Evolutionary conservation across 2,797 vertebrate species (phyloP), one percentile per base, ranked within the genome.

Genomic region (Lepus oiostolus): DNA sequence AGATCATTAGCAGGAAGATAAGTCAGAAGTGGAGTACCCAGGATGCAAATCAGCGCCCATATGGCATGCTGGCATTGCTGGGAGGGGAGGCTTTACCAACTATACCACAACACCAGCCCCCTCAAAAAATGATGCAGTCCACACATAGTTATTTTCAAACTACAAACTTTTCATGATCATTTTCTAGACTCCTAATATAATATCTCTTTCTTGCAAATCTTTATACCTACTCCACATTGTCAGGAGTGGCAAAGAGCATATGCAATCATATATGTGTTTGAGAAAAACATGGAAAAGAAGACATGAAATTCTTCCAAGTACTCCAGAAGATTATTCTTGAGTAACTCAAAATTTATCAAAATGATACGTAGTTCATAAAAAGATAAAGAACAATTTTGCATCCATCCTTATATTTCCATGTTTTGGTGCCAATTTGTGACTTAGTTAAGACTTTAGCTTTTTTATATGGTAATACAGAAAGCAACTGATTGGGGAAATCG

Each of bases 391-490:
- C 10, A 86, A 38, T 52, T 91, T 70, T 82, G 5, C 30, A 87
- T 91, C 65, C 30, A 4, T 79, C 47, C 94, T 92, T 86, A 67
- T 90, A 2, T 50, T 50, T 87, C 21, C 32, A 82, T 88, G n/a
- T 22, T 7, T 88, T 62, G 42, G 26, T 95, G 80, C 22, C 95
- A 88, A 96, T 88, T 72, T 90, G 17, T 13, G 22, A 85, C 90
- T 97, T 94, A 90, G 70, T 92, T 88, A 47, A 28, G 10, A 67
- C 79, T 62, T 76, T 83, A 93, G 26, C 83, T 96, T 95, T 83
- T 85, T 96, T 81, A 95, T 1, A 88, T 32, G 42, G 17, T 96
- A 91, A 83, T 68, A 93, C 74, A 86, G 91, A 97, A 97, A 97
- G 35, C 30, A 89, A 95, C 14, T 35, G 8, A 54, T 52, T 65